A percentile compares a stretch with the other conserved stretches of the same genome.
phyloP scores from a whole-genome alignment of 2,888 invertebrate species.

The Polydesmus complanatus region DNA sequence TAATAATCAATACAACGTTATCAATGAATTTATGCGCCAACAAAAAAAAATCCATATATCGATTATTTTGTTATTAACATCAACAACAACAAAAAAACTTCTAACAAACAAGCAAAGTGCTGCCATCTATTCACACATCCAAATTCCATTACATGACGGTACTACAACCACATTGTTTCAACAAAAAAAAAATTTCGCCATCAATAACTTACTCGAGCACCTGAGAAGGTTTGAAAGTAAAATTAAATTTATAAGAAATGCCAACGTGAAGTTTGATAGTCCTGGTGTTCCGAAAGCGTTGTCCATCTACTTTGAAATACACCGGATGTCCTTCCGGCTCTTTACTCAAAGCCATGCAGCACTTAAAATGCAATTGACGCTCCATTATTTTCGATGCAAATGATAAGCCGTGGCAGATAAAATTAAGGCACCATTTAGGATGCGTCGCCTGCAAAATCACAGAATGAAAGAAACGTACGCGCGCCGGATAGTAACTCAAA shows the following conservation, averaged over 20 bases:
- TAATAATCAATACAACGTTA: conserved; percentile 2
- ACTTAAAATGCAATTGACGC: conserved; percentile 30
- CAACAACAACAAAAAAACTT: too few relatives aligned
- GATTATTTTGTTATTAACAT: background rate
- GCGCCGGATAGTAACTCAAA: too few relatives aligned
- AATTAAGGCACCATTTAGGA: too few relatives aligned
- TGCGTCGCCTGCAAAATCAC: too few relatives aligned
- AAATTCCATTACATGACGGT: background rate
- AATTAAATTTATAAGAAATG: conserved; percentile 39
- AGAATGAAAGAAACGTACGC: too few relatives aligned
- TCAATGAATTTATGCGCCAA: background rate
- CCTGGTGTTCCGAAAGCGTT: conserved; percentile 40
- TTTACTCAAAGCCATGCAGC: conserved; percentile 38
- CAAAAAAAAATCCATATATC: conserved; percentile 1
- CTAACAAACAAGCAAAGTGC: too few relatives aligned
- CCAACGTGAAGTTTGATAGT: conserved; percentile 43
- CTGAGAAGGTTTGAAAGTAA: conserved; percentile 42
- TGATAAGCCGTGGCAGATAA: too few relatives aligned
- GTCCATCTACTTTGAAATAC: conserved; percentile 44
- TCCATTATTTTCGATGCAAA: conserved; percentile 17
- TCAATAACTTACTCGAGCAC: conserved; percentile 39
- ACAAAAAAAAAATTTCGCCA: background rate
- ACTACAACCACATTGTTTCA: background rate
- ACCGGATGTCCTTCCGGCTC: conserved; percentile 39
- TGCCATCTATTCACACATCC: background rate